A percentile compares a stretch with the other conserved stretches of the same genome.
phyloP scores from a whole-genome alignment of 35 echinoderm and acorn worm species.

The Anneissia japonica region DNA sequence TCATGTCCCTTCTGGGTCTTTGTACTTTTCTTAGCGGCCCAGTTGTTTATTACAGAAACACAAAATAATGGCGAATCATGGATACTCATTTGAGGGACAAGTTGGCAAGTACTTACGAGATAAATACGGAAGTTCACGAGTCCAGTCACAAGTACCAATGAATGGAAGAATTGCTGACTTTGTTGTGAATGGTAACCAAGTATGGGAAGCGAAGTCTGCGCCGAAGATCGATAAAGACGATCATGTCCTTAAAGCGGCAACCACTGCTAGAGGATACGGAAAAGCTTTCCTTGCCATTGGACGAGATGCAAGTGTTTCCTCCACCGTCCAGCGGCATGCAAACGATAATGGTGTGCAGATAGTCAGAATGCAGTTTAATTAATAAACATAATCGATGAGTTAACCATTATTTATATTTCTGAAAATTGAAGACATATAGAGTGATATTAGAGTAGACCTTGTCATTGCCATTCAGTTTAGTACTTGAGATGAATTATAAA shows the following conservation, averaged over 20 bases:
- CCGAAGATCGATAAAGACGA: neutral
- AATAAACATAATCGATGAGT: no score
- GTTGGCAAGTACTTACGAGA: neutral
- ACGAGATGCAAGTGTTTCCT: neutral
- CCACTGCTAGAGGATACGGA: neutral
- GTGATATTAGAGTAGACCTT: no score
- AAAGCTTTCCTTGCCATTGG: neutral
- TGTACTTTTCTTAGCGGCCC: no score
- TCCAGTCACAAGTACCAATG: neutral
- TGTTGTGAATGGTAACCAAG: neutral
- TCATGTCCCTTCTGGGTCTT: no score
- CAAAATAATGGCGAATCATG: neutral
- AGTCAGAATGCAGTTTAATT: neutral
- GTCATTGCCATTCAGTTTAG: no score
- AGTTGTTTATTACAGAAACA: neutral
- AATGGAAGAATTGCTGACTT: neutral
- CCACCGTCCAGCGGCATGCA: neutral
- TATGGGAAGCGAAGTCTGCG: neutral
- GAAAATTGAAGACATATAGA: no score
- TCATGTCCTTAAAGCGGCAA: neutral
- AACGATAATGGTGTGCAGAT: neutral
- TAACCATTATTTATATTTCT: no score
- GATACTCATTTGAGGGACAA: neutral
- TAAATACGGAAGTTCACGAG: neutral
- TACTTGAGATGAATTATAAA: no score